Evolutionary conservation across 2,888 invertebrate genomes (phyloP).

Genomic region (Polymixis lichenea): DNA sequence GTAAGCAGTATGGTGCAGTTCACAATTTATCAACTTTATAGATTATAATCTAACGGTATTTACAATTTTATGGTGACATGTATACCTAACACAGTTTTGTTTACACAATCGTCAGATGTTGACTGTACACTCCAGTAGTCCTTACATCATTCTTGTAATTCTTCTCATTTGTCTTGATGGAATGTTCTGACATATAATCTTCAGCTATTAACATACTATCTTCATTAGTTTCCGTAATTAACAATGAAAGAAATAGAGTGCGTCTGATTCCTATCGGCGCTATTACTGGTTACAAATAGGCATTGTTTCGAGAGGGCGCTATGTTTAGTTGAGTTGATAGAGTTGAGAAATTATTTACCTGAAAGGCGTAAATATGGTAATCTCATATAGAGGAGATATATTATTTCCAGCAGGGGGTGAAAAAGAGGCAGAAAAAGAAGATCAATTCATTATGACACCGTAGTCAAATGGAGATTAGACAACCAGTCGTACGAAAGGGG

Average conservation of each 20-base stretch:
- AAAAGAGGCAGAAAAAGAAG: neutral
- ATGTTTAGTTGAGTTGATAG: neutral
- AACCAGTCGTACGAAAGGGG: too few species aligned
- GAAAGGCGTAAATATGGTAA: slow-evolving; percentile 8
- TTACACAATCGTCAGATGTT: neutral
- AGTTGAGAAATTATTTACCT: slow-evolving; percentile 1
- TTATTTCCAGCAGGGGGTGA: too few species aligned
- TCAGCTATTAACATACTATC: slow-evolving; percentile 41
- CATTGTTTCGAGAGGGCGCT: slow-evolving; percentile 26
- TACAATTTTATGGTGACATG: too few species aligned
- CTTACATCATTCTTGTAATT: slow-evolving; percentile 38
- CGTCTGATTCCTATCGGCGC: slow-evolving; percentile 28
- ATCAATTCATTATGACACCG: too few species aligned
- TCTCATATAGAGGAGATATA: neutral
- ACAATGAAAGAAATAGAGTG: slow-evolving; percentile 30
- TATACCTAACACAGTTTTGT: neutral
- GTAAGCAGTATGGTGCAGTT: too few species aligned
- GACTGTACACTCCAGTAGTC: slow-evolving; percentile 21
- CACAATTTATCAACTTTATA: too few species aligned
- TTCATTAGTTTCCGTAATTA: slow-evolving; percentile 56
- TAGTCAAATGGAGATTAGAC: neutral
- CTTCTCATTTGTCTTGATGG: slow-evolving; percentile 19
- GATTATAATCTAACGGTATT: too few species aligned
- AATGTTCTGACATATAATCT: slow-evolving; percentile 41
- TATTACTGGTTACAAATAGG: slow-evolving; percentile 33